Evolutionary conservation across 2,797 vertebrate genomes (phyloP), one percentile per base, ranked within the genome.

Genomic region (Mergus octosetaceus): DNA sequence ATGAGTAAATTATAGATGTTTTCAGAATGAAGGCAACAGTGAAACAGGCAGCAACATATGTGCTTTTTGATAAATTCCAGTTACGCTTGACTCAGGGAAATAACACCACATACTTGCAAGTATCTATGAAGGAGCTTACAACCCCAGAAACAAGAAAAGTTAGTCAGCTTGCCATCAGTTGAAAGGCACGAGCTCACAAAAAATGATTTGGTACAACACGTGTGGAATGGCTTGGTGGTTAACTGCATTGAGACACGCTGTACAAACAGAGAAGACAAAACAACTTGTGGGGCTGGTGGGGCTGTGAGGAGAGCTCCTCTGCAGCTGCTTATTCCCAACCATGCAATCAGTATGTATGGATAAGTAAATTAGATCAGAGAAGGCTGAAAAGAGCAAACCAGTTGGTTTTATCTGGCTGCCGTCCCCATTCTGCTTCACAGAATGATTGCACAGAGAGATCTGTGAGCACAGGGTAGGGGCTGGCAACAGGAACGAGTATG

Each of bases 281-380:
- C 41, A 30, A 15, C 28, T 22, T 6, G 41, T 22, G 38, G 14
- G 11, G 54, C 69, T 30, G 10, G 30, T 22, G 38, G 14, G 15
- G 54, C 69, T 30, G 10, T 18, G 34, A 39, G 20, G 28, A 43
- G 49, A 49, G 24, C 24, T 1, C 32, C 45, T 70, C 86, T 30
- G 0, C 1, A 68, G 75, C 43, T 89, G 70, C 68, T 60, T 25
- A 24, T 66, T 72, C 75, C 11, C 45, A 57, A 68, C 62, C 49
- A 38, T 1, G 2, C 3, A 2, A 0, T 10, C 54, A 1, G 1
- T 0, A 57, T 13, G 36, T n/a, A 32, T 27, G 53, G 49, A 30
- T 21, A 30, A 61, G 76, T 20, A 62, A 38, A 24, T 68, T 54
- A 73, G 45, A 78, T n/a, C 11, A 45, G 39, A 64, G 73, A 74